phyloP scores from a whole-genome alignment of 2,888 invertebrate genomes.

The Mallateleia sp. region DNA sequence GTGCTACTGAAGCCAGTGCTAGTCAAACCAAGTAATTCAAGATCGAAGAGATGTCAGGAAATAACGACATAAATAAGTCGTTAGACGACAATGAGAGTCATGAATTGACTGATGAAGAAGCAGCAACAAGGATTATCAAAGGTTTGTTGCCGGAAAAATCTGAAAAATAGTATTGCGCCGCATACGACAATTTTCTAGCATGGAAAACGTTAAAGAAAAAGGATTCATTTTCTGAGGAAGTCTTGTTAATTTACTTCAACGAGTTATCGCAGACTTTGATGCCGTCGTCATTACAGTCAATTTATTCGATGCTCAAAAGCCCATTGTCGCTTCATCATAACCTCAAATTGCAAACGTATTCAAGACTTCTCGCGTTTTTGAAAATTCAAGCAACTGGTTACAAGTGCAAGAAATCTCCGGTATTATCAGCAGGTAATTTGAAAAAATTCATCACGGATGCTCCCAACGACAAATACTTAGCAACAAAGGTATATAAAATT shows the following conservation, averaged over 20 bases:
- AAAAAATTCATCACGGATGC: constrained; percentile 14
- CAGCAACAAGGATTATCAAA: too few relatives aligned
- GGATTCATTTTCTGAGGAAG: constrained; percentile 11
- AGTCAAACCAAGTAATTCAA: too few relatives aligned
- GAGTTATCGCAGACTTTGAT: neutral
- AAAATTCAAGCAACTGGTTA: neutral
- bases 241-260: constrained; percentile 33
- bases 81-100: too few relatives aligned
- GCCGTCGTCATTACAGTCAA: constrained; percentile 29
- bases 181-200: constrained; percentile 17
- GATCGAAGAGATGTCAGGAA: too few relatives aligned
- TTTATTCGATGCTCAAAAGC: constrained; percentile 42
- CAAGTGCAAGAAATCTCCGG: neutral
- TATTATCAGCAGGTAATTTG: constrained; percentile 13
- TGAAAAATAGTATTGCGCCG: constrained; percentile 8
- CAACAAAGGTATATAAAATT: constrained; percentile 36
- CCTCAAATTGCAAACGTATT: constrained; percentile 12
- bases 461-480: constrained; percentile 17
- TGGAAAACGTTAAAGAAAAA: constrained; percentile 23
- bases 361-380: neutral
- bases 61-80: too few relatives aligned
- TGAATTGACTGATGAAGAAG: too few relatives aligned
- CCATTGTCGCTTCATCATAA: constrained; percentile 4
- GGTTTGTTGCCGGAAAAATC: neutral
- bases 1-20: too few relatives aligned